These are phyloP conservation scores for Lineus longissimus DNA, from an alignment of 1,140 invertebrate species.

Conservation along the genomic window DNA sequence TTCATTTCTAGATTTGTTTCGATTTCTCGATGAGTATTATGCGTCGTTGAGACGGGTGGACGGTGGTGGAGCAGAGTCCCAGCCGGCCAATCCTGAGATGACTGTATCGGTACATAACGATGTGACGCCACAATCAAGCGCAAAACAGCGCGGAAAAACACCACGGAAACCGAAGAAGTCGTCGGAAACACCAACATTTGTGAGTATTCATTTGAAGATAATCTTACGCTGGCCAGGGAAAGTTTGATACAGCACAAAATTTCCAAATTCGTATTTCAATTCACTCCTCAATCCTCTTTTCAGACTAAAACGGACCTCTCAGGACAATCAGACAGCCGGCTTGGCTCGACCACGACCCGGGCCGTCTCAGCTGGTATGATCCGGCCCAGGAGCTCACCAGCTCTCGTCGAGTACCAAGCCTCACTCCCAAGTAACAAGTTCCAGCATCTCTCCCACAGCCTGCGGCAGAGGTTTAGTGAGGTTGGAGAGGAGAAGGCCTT, in stretches of 20 bases:
- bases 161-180: too few species aligned
- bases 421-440: conserved; percentile 34
- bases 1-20: conserved; percentile 34
- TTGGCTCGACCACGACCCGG: too few species aligned
- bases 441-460: conserved; percentile 23
- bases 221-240: too few species aligned
- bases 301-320: too few species aligned
- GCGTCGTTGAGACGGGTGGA: conserved; percentile 24
- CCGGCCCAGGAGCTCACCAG: conserved; percentile 30
- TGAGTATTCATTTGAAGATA: too few species aligned
- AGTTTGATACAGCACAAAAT: too few species aligned
- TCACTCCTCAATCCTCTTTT: too few species aligned
- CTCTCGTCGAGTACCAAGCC: conserved; percentile 34
- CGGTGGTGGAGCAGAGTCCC: conserved; percentile 19
- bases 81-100: neutral
- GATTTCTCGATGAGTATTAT: conserved; percentile 42
- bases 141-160: neutral
- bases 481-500: conserved; percentile 47
- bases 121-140: neutral
- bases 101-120: neutral
- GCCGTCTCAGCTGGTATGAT: too few species aligned
- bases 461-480: conserved; percentile 41
- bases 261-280: too few species aligned
- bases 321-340: too few species aligned
- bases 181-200: too few species aligned